phyloP scores from a whole-genome alignment of 2,888 invertebrate species.

The Lapara coniferarum region DNA sequence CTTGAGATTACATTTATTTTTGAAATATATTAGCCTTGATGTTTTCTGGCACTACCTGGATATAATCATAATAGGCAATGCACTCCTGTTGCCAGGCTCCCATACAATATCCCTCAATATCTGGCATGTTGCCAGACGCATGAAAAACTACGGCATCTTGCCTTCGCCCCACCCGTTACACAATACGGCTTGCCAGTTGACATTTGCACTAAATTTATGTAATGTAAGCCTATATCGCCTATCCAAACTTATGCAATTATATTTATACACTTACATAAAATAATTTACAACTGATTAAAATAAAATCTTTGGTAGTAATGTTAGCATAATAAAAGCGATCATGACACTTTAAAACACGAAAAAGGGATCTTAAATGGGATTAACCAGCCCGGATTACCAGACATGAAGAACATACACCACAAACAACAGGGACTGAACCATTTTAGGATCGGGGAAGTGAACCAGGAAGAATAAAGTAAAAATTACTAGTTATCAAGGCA shows the following conservation, averaged over 20 bases:
- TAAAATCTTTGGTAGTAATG: not conserved
- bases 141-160: slow-evolving; percentile 5
- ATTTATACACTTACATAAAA: not conserved
- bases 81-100: slow-evolving; percentile 11
- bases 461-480: too few relatives aligned
- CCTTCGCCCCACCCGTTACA: not conserved
- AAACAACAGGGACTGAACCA: too few relatives aligned
- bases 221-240: not conserved
- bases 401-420: too few relatives aligned
- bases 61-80: slow-evolving; percentile 10
- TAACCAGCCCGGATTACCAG: too few relatives aligned
- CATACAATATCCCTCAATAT: not conserved
- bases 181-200: not conserved
- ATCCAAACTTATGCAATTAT: not conserved
- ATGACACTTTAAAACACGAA: too few relatives aligned
- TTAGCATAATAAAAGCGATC: not conserved
- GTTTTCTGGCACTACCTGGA: slow-evolving; percentile 13
- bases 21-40: not conserved
- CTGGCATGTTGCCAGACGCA: slow-evolving; percentile 4
- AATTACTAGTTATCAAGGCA: too few relatives aligned
- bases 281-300: not conserved
- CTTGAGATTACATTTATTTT: too few relatives aligned
- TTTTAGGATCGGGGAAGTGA: too few relatives aligned
- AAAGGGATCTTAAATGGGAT: too few relatives aligned
- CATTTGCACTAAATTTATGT: slow-evolving; percentile 10